Conservation (phyloP, 2,113 vertebrate species). For the Cervus canadensis region DNA sequence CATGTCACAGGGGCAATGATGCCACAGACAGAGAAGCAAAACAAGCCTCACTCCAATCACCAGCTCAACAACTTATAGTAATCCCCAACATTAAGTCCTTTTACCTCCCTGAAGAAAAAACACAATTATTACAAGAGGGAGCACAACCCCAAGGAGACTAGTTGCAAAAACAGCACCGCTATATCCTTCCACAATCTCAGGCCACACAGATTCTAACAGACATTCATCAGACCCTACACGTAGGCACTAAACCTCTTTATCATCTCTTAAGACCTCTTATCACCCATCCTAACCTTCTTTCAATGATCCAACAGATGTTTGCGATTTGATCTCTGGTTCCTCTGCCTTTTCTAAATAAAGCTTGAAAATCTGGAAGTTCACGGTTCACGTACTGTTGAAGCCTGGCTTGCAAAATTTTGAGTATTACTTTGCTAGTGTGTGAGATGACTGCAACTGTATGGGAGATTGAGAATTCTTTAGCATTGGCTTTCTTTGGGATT, state of each 20-base stretch:
- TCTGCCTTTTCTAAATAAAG: not conserved
- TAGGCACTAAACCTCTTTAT: not conserved
- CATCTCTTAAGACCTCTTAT: not conserved
- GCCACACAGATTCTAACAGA: not conserved
- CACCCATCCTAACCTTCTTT: not conserved
- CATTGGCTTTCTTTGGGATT: not conserved
- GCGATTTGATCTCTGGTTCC: not conserved
- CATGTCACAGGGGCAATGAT: not conserved
- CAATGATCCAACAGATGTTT: not conserved
- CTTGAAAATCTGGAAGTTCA: not conserved
- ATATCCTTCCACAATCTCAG: not conserved
- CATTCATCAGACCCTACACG: not conserved
- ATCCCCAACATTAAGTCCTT: not conserved
- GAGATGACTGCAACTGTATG: not conserved
- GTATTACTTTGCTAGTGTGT: not conserved
- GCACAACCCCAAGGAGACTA: not conserved
- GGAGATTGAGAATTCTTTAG: not conserved
- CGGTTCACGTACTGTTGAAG: rapidly evolving
- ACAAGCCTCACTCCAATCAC: not conserved
- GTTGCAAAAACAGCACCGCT: not conserved
- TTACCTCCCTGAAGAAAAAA: not conserved
- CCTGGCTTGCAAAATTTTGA: not conserved
- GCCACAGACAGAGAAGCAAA: not conserved
- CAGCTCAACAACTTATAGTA: not conserved
- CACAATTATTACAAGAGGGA: not conserved